phyloP scores from a whole-genome alignment of 2,888 invertebrate species.

The Polydesmus complanatus region DNA sequence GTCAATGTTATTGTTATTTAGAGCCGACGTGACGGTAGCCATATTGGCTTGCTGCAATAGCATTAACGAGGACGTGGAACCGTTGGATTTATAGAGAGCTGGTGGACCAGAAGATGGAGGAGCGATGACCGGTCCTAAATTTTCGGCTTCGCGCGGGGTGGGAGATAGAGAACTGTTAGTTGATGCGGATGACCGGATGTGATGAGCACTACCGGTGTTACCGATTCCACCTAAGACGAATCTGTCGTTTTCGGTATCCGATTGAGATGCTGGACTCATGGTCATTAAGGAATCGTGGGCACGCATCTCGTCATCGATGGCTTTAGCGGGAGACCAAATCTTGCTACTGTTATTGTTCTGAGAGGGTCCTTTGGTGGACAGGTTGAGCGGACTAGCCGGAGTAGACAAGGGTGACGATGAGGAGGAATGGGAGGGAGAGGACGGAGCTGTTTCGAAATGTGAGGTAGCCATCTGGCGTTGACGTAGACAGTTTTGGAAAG shows the following conservation, averaged over 20 bases:
- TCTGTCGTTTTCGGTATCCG: background rate
- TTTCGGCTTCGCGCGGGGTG: background rate
- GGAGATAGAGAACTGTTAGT: slow-evolving; percentile 6
- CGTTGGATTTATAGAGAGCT: background rate
- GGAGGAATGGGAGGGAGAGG: background rate
- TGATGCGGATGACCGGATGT: background rate
- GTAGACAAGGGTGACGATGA: background rate
- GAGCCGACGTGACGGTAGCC: background rate
- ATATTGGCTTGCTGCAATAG: background rate
- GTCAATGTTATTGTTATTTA: slow-evolving; percentile 34
- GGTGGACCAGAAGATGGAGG: background rate
- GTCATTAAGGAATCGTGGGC: background rate
- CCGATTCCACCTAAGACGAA: background rate
- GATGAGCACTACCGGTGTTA: slow-evolving; percentile 11
- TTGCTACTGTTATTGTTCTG: background rate
- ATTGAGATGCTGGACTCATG: background rate
- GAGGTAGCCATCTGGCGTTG: background rate
- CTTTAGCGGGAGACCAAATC: slow-evolving; percentile 2
- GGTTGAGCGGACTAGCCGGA: background rate
- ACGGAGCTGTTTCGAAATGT: background rate
- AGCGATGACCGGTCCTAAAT: background rate
- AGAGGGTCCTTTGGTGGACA: background rate
- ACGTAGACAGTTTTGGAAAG: background rate
- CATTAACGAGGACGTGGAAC: background rate
- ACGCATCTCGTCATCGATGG: slow-evolving; percentile 1